Evolutionary conservation across 2,797 vertebrate genomes (phyloP).

Genomic region (Apogon talboti): DNA sequence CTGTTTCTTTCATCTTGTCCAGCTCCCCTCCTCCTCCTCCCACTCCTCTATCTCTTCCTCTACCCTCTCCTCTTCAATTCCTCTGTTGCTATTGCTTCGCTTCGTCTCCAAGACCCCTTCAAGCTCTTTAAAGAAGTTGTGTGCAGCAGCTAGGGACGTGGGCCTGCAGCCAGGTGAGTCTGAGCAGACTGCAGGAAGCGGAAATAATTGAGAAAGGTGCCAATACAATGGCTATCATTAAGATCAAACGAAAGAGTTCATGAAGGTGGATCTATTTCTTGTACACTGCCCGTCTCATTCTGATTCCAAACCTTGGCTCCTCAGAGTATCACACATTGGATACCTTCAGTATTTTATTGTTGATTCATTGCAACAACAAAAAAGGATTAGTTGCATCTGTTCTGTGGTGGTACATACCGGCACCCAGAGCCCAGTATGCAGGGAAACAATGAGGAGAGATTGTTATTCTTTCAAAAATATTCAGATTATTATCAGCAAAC

Average conservation of each 20-base stretch:
- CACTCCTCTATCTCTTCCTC: slow-evolving; percentile 53
- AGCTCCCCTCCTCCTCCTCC: slow-evolving; percentile 52
- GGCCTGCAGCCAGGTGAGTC: slow-evolving; percentile 37
- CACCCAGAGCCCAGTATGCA: not conserved
- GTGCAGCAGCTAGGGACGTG: slow-evolving; percentile 33
- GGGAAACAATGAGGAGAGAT: too few species aligned
- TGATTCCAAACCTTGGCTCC: slow-evolving; percentile 23
- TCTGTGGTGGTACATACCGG: not conserved
- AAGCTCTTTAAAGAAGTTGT: slow-evolving; percentile 59
- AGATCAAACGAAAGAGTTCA: slow-evolving; percentile 48
- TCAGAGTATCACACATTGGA: slow-evolving; percentile 25
- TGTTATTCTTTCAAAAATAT: not conserved
- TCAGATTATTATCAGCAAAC: not conserved
- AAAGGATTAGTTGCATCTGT: slow-evolving; percentile 32
- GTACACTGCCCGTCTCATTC: slow-evolving; percentile 19
- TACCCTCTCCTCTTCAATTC: slow-evolving; percentile 49
- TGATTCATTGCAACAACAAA: slow-evolving; percentile 29
- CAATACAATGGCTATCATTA: slow-evolving; percentile 50
- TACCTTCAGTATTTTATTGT: slow-evolving; percentile 19
- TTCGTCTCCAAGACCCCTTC: slow-evolving; percentile 51
- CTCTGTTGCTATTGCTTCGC: slow-evolving; percentile 46
- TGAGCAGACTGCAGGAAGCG: slow-evolving; percentile 39
- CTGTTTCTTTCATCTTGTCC: slow-evolving; percentile 85
- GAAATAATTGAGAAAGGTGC: slow-evolving; percentile 54
- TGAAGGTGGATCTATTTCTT: slow-evolving; percentile 42